Evolutionary conservation across 2,888 invertebrate genomes (phyloP), one percentile per base, ranked within the genome.

Genomic region (Himalopsyche japonica): DNA sequence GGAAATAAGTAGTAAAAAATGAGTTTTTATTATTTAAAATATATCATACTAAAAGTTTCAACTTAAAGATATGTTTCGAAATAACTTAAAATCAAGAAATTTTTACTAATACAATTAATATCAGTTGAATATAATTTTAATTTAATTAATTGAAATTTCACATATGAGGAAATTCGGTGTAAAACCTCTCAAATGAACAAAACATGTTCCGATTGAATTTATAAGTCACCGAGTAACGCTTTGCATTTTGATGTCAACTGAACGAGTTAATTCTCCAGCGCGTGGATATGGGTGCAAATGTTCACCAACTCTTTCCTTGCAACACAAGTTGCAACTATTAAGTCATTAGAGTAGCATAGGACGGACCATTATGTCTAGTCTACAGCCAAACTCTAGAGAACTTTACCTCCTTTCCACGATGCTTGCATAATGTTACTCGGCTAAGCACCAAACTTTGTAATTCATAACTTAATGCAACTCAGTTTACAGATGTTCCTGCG

Each of bases 371-470:
- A 86, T 83, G 83, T 85, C 82, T 82, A 81, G 85, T 81, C 57
- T 70, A 82, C 82, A 43, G 57, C 70, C 86, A 47, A 76, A 82
- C 84, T 83, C 86, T 43, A 83, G 24, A 79, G 24, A 86, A 86
- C 83, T 86, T 86, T 84, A 64, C 81, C 79, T 81, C 84, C 80
- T 77, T 81, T 57, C 79, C 78, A 15, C 76, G 76, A 15, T 80
- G 82, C 84, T 78, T 83, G 86, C 85, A 85, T 86, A 84, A 86
- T 86, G 86, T 85, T 83, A 79, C 80, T 70, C 20, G 78, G 82
- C 83, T 85, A 84, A 86, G 86, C 83, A 82, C 84, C 86, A 83
- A 86, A 86, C 86, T 86, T 86, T 86, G 86, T 83, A 83, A 86
- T 86, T 84, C 86, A 86, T 86, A 86, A 86, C 86, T 84, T 82